These are phyloP conservation scores for Champsocephalus esox DNA, from an alignment of 2,797 vertebrate species.

Conservation along the genomic window DNA sequence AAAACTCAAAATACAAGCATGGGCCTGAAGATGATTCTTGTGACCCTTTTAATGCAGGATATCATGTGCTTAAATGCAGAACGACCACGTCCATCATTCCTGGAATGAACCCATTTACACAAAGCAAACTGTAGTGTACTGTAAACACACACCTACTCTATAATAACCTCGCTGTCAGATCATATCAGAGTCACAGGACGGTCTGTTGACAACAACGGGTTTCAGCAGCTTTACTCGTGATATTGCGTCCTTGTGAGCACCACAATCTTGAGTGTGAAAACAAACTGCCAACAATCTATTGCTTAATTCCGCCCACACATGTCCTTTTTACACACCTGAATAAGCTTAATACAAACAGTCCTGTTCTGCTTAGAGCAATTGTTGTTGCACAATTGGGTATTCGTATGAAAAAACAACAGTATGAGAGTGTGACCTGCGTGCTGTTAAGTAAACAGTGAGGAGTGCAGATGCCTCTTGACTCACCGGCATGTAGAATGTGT, in stretches of 20 bases:
- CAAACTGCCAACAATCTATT: not conserved
- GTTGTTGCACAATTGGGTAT: not conserved
- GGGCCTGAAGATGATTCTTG: not conserved
- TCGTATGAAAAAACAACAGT: not conserved
- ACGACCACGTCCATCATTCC: not conserved
- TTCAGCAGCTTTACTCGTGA: not conserved
- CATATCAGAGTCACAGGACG: slow-evolving; percentile 17
- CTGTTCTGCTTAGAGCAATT: too few relatives aligned
- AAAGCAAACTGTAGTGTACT: slow-evolving; percentile 50
- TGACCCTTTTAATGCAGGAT: not conserved
- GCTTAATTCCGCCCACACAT: not conserved
- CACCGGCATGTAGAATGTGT: slow-evolving; percentile 97
- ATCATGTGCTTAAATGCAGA: slow-evolving; percentile 1
- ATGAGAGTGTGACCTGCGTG: not conserved
- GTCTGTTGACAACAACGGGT: slow-evolving; percentile 4
- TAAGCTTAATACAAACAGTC: not conserved
- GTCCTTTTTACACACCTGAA: not conserved
- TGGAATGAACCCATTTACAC: slow-evolving; percentile 48
- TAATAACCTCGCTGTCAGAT: not conserved
- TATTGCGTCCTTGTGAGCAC: not conserved
- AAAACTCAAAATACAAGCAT: too few relatives aligned
- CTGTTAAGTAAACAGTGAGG: not conserved
- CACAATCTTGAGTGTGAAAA: not conserved
- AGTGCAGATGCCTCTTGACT: slow-evolving; percentile 69
- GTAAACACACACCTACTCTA: not conserved